Evolutionary conservation across 2,113 vertebrate species (phyloP), one percentile per base, ranked within the genome.

Genomic region (Oryzias curvinotus): DNA sequence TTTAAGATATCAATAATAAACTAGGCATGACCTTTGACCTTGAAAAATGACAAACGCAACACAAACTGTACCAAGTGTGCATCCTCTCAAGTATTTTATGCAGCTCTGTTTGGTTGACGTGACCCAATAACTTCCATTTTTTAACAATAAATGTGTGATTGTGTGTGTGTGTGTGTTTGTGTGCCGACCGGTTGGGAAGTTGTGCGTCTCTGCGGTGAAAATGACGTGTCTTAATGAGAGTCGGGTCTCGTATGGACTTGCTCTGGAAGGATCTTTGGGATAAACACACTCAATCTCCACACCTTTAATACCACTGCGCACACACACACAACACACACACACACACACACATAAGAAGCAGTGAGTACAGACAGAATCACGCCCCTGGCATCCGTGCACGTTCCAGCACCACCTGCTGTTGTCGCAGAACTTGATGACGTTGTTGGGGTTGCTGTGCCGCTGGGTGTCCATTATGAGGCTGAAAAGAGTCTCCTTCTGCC

Each of bases 141-240:
- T 36, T 10, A 36, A 36, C 36, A 36, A 3, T 2, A 3, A 19
- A 0, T 19, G 7, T 21, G 23, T 1, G 45, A 1, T 0, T 42
- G n/a, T 7, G 52, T 30, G 23, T 1, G 45, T 2, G 0, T 41
- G n/a, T 7, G 52, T 30, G 17, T 52, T 2, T 17, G 18, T 21
- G 44, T 57, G 17, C 78, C 65, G 53, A 96, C 95, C 95, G 2
- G 96, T 97, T 16, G 95, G 96, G 71, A 98, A 98, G 87, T 98
- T 98, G 91, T 98, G 96, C 0, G 96, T 98, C 87, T 98, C 96
- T 3, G 96, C 96, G 0, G 96, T 98, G 87, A 98, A 98, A 86
- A 96, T 94, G 58, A 95, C 88, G 0, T 98, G 95, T 66, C 95
- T 90, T 0, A 89, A 88, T 0, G 92, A 89, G 14, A 5, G 67